A percentile compares a stretch with the other conserved stretches of the same genome.
These are phyloP conservation scores for Sciaenops ocellatus DNA, from an alignment of 2,797 vertebrate genomes.

Conservation along the genomic window DNA sequence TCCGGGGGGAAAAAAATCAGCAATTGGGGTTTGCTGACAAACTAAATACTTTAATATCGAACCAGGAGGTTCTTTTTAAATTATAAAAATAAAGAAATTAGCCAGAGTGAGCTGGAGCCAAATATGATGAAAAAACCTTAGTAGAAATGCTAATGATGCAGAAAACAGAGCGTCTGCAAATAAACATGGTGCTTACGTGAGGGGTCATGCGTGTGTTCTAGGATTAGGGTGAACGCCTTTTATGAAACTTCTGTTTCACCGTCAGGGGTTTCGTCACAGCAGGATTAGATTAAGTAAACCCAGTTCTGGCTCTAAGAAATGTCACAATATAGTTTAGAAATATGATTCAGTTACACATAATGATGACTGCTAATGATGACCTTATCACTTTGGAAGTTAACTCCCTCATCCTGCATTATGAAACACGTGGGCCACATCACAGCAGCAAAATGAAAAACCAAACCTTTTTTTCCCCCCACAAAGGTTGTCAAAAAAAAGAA, in stretches of 20 bases:
- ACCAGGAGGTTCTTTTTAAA: conserved; percentile 3
- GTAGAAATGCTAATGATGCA: conserved; percentile 10
- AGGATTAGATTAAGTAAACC: conserved; percentile 11
- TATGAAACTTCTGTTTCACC: neutral
- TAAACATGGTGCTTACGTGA: conserved; percentile 9
- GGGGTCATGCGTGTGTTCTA: neutral
- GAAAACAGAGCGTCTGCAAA: conserved; percentile 7
- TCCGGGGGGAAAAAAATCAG: neutral
- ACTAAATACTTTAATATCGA: conserved; percentile 8
- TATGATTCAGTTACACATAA: neutral
- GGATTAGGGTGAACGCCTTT: neutral
- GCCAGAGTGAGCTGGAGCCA: conserved; percentile 7
- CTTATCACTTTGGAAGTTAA: neutral
- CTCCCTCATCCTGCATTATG: conserved; percentile 12
- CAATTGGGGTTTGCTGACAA: conserved; percentile 12
- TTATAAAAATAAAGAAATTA: conserved; percentile 24
- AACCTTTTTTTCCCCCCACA: neutral
- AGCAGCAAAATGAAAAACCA: conserved; percentile 1
- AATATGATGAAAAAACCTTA: neutral
- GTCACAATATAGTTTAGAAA: neutral
- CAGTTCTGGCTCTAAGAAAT: neutral
- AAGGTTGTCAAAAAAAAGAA: neutral
- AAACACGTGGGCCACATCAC: neutral
- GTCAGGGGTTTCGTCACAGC: neutral
- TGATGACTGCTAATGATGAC: neutral